phyloP scores from a whole-genome alignment of 2,888 invertebrate genomes.

The Acronicta psi region DNA sequence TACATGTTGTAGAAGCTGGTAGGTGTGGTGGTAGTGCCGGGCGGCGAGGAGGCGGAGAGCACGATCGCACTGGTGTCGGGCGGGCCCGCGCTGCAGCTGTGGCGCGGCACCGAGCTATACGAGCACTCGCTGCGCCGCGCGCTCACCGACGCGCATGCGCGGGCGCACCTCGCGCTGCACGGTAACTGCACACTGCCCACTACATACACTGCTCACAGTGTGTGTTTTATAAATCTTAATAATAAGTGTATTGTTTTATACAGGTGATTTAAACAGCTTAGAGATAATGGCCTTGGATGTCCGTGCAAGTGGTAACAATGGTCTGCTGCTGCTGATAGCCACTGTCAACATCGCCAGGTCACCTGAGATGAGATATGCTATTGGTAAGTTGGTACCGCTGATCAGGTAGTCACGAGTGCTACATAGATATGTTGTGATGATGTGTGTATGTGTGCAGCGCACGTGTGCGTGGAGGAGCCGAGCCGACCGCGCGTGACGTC shows the following conservation, averaged over 20 bases:
- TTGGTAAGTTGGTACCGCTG: constrained; percentile 84
- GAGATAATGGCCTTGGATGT: constrained; percentile 94
- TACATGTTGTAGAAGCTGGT: constrained; percentile 87
- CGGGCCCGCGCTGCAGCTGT: constrained; percentile 95
- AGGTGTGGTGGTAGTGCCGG: constrained; percentile 88
- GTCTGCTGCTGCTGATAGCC: constrained; percentile 92
- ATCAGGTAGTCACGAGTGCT: background rate
- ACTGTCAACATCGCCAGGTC: constrained; percentile 91
- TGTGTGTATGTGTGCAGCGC: constrained; percentile 59
- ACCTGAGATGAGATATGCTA: constrained; percentile 92
- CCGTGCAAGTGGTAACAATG: constrained; percentile 88
- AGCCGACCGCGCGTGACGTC: constrained; percentile 69
- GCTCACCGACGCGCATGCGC: constrained; percentile 92
- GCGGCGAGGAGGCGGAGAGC: constrained; percentile 75
- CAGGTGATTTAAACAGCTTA: constrained; percentile 90
- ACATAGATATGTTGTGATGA: no score
- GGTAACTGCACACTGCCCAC: no score
- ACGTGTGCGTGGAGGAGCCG: constrained; percentile 70
- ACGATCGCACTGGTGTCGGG: constrained; percentile 88
- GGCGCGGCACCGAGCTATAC: constrained; percentile 93
- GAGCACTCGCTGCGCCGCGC: constrained; percentile 93
- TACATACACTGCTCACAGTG: no score
- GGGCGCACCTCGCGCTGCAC: constrained; percentile 57
- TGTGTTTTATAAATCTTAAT: no score
- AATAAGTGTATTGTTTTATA: background rate